A percentile compares a stretch with the other conserved stretches of the same genome.
Evolutionary conservation across 92 coral and sea anemone genomes (phyloP).

Genomic region (Palythoa grandiflora): DNA sequence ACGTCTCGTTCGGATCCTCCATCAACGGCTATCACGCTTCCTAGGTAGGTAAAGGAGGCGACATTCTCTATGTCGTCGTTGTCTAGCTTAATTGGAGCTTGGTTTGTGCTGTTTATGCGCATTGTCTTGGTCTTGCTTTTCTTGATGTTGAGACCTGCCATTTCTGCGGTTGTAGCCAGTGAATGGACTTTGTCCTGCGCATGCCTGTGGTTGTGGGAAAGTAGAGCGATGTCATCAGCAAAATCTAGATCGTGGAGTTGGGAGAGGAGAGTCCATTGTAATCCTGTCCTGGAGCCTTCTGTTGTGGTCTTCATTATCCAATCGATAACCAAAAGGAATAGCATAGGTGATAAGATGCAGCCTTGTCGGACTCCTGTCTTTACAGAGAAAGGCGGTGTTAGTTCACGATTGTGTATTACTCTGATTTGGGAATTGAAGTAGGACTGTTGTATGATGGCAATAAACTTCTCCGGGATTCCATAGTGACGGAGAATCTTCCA

Average conservation of each 20-base stretch:
- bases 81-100: conserved; percentile 14
- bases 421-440: conserved; percentile 37
- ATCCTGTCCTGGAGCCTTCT: conserved; percentile 13
- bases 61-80: conserved; percentile 37
- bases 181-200: conserved; percentile 35
- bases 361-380: conserved; percentile 44
- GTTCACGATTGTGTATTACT: conserved; percentile 43
- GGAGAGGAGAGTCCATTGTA: conserved; percentile 26
- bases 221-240: conserved; percentile 33
- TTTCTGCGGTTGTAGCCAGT: conserved; percentile 38
- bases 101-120: conserved; percentile 34
- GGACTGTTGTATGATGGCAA: conserved; percentile 27
- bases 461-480: conserved; percentile 28
- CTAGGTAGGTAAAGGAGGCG: conserved; percentile 24
- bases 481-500: conserved; percentile 37
- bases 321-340: conserved; percentile 36
- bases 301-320: conserved; percentile 29
- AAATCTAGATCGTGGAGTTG: conserved; percentile 25
- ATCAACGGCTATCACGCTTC: not conserved
- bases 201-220: conserved; percentile 30
- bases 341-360: conserved; percentile 48
- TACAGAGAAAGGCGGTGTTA: conserved; percentile 34
- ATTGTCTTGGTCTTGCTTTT: conserved; percentile 40
- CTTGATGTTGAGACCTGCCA: conserved; percentile 27
- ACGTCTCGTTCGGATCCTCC: conserved; percentile 17